Conservation (phyloP, 2,888 invertebrate species). For the Coelinius sp. region DNA sequence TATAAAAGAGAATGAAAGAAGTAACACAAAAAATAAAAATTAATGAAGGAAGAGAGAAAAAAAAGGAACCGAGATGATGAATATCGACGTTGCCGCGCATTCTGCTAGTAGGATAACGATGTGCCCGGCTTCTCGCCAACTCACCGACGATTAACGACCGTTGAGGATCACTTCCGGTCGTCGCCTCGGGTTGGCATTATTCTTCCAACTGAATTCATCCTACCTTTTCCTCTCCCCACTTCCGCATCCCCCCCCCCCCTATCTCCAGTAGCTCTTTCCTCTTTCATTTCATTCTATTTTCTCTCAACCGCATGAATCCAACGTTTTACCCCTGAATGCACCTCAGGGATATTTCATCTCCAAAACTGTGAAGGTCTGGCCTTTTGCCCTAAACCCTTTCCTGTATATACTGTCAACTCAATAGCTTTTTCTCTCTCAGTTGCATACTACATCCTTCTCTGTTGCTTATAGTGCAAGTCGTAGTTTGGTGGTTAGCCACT, state of each 20-base stretch:
- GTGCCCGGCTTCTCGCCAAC: constrained; percentile 26
- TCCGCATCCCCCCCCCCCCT: constrained; percentile 3
- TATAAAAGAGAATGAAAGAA: not conserved
- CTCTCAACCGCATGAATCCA: constrained; percentile 3
- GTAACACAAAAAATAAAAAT: not conserved
- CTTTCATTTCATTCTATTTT: constrained; percentile 17
- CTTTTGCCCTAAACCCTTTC: constrained; percentile 15
- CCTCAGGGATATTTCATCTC: constrained; percentile 50
- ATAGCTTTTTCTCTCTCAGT: constrained; percentile 8
- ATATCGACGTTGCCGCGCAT: constrained; percentile 23
- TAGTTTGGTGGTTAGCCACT: not conserved
- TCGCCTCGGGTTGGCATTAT: constrained; percentile 43
- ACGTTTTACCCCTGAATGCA: not conserved
- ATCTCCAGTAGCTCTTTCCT: constrained; percentile 16
- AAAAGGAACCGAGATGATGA: constrained; percentile 6
- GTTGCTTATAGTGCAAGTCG: constrained; percentile 21
- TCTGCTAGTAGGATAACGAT: constrained; percentile 23
- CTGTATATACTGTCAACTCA: constrained; percentile 26
- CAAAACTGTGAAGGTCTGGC: constrained; percentile 42
- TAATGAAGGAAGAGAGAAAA: constrained; percentile 6
- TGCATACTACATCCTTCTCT: not conserved
- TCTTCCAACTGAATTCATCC: constrained; percentile 33
- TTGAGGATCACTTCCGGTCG: constrained; percentile 44
- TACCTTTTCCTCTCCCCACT: constrained; percentile 7
- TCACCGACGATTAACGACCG: constrained; percentile 29